Percentiles rank a stretch among this genome's conserved stretches.
phyloP scores from a whole-genome alignment of 2,797 vertebrate species.

The Selene dorsalis region DNA sequence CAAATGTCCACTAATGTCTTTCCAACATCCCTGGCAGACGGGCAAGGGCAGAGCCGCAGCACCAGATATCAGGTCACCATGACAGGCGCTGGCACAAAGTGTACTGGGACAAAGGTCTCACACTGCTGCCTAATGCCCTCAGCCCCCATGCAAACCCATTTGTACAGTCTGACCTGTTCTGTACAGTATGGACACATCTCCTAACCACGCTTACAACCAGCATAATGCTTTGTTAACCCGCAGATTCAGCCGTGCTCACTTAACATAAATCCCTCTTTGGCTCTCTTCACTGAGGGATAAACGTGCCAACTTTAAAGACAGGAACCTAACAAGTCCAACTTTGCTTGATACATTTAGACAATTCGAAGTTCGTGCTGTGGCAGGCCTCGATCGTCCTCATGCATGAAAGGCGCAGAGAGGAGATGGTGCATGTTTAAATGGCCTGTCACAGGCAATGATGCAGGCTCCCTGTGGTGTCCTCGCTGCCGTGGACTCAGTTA shows the following conservation, averaged over 20 bases:
- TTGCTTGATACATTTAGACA: constrained; percentile 31
- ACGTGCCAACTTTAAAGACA: constrained; percentile 7
- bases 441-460: constrained; percentile 54
- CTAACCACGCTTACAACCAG: neutral
- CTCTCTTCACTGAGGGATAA: constrained; percentile 21
- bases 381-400: constrained; percentile 12
- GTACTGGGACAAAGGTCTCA: constrained; percentile 76
- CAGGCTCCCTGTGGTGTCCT: constrained; percentile 5
- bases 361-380: neutral
- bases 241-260: constrained; percentile 38
- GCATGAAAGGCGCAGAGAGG: constrained; percentile 28
- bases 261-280: constrained; percentile 38
- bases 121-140: constrained; percentile 30
- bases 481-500: constrained; percentile 27
- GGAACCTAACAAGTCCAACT: neutral
- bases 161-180: constrained; percentile 21
- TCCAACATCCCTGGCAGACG: constrained; percentile 16
- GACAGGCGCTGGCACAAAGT: constrained; percentile 60
- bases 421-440: constrained; percentile 7
- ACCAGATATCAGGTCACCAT: constrained; percentile 57
- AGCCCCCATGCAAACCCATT: constrained; percentile 12
- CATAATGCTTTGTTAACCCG: constrained; percentile 16
- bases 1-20: constrained; percentile 26
- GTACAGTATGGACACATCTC: constrained; percentile 11
- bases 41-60: constrained; percentile 17